Evolutionary conservation across 2,113 vertebrate species (phyloP).

Genomic region (Pica pica): DNA sequence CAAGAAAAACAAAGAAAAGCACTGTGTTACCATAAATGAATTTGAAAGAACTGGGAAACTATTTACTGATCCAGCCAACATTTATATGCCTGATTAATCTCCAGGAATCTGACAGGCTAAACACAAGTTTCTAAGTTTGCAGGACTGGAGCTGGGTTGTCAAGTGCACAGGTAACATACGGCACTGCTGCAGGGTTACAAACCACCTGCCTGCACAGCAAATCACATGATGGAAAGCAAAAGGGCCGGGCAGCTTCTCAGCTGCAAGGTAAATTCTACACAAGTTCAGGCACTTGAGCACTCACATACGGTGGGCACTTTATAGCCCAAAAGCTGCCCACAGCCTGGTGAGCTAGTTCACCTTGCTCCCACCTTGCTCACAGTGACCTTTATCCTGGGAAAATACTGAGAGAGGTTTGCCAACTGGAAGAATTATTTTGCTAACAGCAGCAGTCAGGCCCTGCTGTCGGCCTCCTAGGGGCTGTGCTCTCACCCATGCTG

Average conservation of each 20-base stretch:
- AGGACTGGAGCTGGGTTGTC: background rate
- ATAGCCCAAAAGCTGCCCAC: background rate
- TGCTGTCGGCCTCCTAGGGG: background rate
- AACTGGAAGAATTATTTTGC: background rate
- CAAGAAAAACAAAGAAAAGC: slow-evolving; percentile 34
- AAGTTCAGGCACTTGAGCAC: background rate
- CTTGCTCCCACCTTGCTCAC: background rate
- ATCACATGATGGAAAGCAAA: background rate
- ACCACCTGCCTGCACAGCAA: background rate
- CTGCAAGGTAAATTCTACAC: background rate
- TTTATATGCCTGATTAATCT: slow-evolving; percentile 9
- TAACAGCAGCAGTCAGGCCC: background rate
- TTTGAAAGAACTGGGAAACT: slow-evolving; percentile 28
- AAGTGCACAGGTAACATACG: background rate
- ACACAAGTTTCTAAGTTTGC: background rate
- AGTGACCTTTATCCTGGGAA: background rate
- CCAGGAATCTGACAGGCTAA: slow-evolving; percentile 6
- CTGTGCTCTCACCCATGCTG: background rate
- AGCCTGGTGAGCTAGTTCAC: background rate
- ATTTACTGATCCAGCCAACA: slow-evolving; percentile 5
- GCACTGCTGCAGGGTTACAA: background rate
- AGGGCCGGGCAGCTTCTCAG: background rate
- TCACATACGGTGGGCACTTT: background rate
- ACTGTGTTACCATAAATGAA: slow-evolving; percentile 16
- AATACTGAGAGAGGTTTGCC: background rate